Base-by-base conservation (phyloP, 2,797 vertebrate genomes). In the Margarornis squamiger region DNA sequence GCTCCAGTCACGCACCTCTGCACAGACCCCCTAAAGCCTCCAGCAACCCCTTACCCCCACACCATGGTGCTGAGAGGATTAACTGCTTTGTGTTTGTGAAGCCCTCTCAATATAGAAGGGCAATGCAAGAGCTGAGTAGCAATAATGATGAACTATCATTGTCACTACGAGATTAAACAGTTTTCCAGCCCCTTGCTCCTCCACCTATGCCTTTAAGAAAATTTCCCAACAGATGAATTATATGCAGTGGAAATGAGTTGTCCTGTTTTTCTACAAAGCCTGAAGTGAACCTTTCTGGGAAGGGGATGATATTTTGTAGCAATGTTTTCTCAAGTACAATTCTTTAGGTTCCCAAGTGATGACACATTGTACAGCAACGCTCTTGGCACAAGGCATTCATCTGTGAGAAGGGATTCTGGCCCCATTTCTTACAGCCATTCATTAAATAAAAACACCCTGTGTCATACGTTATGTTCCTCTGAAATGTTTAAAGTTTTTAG, bases 261-360 rank as follows among this genome's bases (percentile, higher is more conserved):
- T 58, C 94, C 90, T 96, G 93, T 96, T 97, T 97, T 96, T 82
- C 90, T 96, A 45, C 89, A 92, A 77, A 91, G 92, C 95, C 96
- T 66, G 74, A 96, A 96, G 92, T 96, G 95, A 96, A 95, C 96
- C 92, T 96, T 96, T 96, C 96, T 97, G 96, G 96, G 96, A 96
- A 96, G 96, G 90, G 91, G 92, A 71, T 74, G 91, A 92, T 95
- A 90, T 96, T 96, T 94, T 95, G 91, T 96, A 95, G 86, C 96
- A 79, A 54, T 96, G 91, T 97, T 96, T 97, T 97, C 87, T 93
- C 96, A 96, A 97, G 93, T 90, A 68, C 94, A 92, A 93, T 97
- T 97, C 96, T 96, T 97, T 93, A 97, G 96, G 97, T 97, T 97
- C 94, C 93, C 63, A 61, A 96, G 85, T 95, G 97, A 97, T 97